Evolutionary conservation across 2,888 invertebrate species (phyloP), one percentile per base, ranked within the genome.

Genomic region (Nebria salina): DNA sequence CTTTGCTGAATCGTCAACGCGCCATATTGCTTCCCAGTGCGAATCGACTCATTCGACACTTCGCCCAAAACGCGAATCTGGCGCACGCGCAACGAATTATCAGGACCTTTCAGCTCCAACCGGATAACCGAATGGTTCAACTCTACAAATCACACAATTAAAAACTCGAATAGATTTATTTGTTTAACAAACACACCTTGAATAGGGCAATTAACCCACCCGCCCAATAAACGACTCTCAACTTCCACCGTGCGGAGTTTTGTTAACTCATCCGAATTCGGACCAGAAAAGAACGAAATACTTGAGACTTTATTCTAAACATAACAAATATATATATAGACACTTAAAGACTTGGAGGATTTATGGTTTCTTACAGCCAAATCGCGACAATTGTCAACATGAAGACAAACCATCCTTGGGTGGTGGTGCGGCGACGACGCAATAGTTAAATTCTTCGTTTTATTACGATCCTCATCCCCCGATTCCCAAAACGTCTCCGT

Each of bases 401-500:
- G 98, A 66, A 98, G 93, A 85, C 96, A 95, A 15, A 98, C 89
- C 84, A 96, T 91, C 83, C 92, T 92, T 0, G 96, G 95, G 77
- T 92, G 91, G 68, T 93, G 91, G 82, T 92, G 91, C 82, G 93
- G 91, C 83, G 92, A 88, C 84, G 92, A 93, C 0, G 91, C 91
- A n/a, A 88, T 72, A 78, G 95, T 95, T 42, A 97, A 92, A 85
- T 94, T 94, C 89, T 98, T 98, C 34, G 96, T 94, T 88, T 97
- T 97, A 88, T 97, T 97, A 81, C 96, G 91, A 89, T 99, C 98
- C 86, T 98, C 98, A 86, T 98, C 98, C 0, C 98, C 98, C 65
- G 98, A 98, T 89, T 99, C 99, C 99, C 99, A 99, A 89, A 99
- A 99, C 0, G 99, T 99, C 88, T 99, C 99, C 0, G 98, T 98